Percentiles rank a stretch among this genome's conserved stretches.
Evolutionary conservation across 2,888 invertebrate genomes (phyloP).

Genomic region (Dolichopus griseipennis): DNA sequence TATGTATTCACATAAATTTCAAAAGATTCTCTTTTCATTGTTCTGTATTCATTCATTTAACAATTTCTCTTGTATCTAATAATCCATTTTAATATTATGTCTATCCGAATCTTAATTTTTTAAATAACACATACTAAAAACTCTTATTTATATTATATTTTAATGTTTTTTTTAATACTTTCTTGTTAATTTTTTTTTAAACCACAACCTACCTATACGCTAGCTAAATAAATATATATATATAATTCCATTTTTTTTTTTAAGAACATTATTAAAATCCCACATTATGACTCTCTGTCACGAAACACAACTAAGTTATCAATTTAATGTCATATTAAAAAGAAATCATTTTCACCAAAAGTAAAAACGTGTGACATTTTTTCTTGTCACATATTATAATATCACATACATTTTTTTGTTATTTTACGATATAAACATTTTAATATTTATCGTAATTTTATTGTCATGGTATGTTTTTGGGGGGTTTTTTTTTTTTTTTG

Average conservation of each 20-base stretch:
- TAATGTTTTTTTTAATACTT: no score
- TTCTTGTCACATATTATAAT: background rate
- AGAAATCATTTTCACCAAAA: background rate
- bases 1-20: no score
- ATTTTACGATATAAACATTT: background rate
- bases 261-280: constrained; percentile 1
- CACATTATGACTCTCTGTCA: background rate
- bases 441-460: background rate
- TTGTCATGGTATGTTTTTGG: background rate
- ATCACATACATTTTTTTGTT: no score
- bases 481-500: background rate
- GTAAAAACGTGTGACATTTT: background rate
- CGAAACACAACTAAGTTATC: constrained; percentile 4
- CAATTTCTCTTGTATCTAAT: no score
- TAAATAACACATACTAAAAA: no score
- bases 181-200: background rate
- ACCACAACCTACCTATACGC: no score
- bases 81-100: background rate
- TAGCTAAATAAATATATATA: no score
- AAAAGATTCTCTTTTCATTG: no score
- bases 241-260: no score
- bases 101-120: no score
- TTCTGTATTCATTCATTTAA: no score
- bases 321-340: constrained; percentile 1
- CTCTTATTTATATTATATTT: no score